Conservation (phyloP, 2,113 vertebrate genomes). For the Gambusia affinis region DNA sequence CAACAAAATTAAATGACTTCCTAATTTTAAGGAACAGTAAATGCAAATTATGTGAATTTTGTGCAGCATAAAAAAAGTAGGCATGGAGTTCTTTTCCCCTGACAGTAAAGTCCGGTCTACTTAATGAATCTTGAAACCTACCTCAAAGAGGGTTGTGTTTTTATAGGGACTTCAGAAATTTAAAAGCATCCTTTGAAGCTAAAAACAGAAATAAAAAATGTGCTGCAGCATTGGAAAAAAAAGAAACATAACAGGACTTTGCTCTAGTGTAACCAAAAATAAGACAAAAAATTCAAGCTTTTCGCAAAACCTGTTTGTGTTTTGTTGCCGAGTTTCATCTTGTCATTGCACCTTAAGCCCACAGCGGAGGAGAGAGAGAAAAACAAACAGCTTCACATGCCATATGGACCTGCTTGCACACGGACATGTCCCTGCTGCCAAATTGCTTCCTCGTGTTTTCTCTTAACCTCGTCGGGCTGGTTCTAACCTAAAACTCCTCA, state of each 20-base stretch:
- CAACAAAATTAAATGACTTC: not conserved
- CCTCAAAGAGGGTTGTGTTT: not conserved
- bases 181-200: not conserved
- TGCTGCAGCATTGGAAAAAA: not conserved
- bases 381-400: constrained; percentile 34
- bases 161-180: not conserved
- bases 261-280: not conserved
- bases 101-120: too few relatives aligned
- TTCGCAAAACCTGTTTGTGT: not conserved
- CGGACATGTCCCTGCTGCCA: constrained; percentile 36
- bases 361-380: not conserved
- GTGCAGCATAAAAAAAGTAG: not conserved
- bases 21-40: not conserved
- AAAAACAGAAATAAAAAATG: not conserved
- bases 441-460: constrained; percentile 63
- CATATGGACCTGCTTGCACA: constrained; percentile 30
- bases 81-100: not conserved
- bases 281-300: not conserved
- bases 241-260: not conserved
- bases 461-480: constrained; percentile 40
- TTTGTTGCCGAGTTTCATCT: not conserved
- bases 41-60: not conserved
- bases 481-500: constrained; percentile 43
- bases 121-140: not conserved
- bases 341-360: not conserved